These are phyloP conservation scores for Psilopogon haemacephalus DNA, from an alignment of 2,113 vertebrate genomes.

Conservation along the genomic window DNA sequence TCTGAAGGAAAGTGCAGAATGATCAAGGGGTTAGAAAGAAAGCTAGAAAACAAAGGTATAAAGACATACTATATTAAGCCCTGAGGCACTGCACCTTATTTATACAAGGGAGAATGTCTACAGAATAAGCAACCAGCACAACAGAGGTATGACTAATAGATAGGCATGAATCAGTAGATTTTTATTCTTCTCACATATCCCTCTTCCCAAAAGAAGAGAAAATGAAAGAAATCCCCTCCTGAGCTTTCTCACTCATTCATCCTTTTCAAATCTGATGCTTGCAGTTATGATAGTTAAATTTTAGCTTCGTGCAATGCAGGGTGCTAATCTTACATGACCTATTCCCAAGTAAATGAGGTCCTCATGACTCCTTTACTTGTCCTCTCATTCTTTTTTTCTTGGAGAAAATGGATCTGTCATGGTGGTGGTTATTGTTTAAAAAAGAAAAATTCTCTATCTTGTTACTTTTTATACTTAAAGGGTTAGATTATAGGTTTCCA, in stretches of 20 bases:
- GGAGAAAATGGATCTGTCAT: too few relatives aligned
- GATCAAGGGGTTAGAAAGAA: constrained; percentile 1
- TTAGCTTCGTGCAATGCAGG: constrained; percentile 23
- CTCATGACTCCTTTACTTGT: constrained; percentile 37
- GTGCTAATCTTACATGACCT: constrained; percentile 10
- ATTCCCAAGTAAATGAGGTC: constrained; percentile 17
- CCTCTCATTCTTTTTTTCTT: not conserved
- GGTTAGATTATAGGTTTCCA: not conserved
- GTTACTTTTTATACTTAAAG: not conserved
- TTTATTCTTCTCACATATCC: constrained; percentile 40
- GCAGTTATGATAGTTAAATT: constrained; percentile 42
- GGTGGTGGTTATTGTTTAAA: too few relatives aligned
- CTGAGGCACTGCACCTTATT: constrained; percentile 55
- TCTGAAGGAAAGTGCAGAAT: not conserved
- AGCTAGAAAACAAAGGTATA: constrained; percentile 38
- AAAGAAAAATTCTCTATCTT: too few relatives aligned
- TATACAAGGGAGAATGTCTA: constrained; percentile 50
- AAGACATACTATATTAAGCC: constrained; percentile 52
- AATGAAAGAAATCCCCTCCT: constrained; percentile 47
- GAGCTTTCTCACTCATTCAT: constrained; percentile 38
- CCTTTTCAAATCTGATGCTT: constrained; percentile 23
- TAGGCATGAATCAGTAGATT: constrained; percentile 42
- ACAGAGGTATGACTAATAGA: constrained; percentile 62
- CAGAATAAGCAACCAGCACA: constrained; percentile 60
- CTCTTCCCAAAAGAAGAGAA: constrained; percentile 37